phyloP scores from a whole-genome alignment of 30 jellyfish, hydroid and myxozoan species.

The Pseudorhiza aurosa region DNA sequence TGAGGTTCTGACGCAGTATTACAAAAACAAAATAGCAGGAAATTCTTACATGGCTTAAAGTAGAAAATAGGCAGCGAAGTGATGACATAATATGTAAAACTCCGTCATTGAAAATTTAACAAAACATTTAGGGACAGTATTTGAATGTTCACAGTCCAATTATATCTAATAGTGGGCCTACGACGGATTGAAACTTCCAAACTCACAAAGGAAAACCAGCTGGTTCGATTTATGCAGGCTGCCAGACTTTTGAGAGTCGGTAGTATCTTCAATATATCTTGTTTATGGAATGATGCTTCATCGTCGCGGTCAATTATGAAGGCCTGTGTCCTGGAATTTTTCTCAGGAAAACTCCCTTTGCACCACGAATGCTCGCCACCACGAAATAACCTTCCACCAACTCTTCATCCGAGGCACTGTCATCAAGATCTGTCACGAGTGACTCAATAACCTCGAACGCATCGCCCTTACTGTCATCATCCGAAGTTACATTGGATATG shows the following conservation, averaged over 20 bases:
- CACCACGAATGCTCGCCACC: constrained; percentile 23
- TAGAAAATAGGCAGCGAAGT: too few species aligned
- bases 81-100: too few species aligned
- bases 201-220: constrained; percentile 16
- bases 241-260: constrained; percentile 6
- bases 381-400: constrained; percentile 15
- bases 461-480: too few species aligned
- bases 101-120: neutral
- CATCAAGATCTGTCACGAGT: constrained; percentile 21
- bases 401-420: constrained; percentile 21
- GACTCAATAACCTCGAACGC: constrained; percentile 8
- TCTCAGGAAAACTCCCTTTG: constrained; percentile 23
- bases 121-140: too few species aligned
- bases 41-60: too few species aligned
- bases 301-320: constrained; percentile 9
- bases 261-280: constrained; percentile 17
- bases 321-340: constrained; percentile 29
- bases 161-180: too few species aligned
- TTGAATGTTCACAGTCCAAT: too few species aligned
- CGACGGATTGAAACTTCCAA: too few species aligned
- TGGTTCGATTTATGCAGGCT: constrained; percentile 39
- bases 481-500: too few species aligned
- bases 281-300: constrained; percentile 31
- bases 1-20: too few species aligned
- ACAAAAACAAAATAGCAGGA: too few species aligned